Conservation (phyloP, 2,797 vertebrate species). For the Syngnathus rostellatus region DNA sequence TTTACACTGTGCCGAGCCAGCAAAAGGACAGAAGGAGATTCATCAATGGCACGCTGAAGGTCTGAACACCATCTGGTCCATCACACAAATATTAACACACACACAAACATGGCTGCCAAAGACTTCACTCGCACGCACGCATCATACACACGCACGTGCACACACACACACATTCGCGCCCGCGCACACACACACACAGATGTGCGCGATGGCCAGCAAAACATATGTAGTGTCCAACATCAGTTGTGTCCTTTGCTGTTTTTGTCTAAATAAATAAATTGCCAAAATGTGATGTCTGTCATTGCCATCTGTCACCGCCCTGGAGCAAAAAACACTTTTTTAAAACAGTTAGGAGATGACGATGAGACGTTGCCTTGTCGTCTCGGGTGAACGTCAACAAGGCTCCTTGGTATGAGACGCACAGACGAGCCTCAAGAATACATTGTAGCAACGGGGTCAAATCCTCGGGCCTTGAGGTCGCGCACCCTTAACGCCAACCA, state of each 20-base stretch:
- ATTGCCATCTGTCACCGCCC: slow-evolving; percentile 63
- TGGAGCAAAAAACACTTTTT: slow-evolving; percentile 23
- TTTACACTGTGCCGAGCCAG: slow-evolving; percentile 55
- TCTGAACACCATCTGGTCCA: slow-evolving; percentile 63
- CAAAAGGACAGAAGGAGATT: slow-evolving; percentile 59
- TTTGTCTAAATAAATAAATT: slow-evolving; percentile 22
- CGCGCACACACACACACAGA: slow-evolving; percentile 10
- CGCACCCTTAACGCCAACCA: not conserved
- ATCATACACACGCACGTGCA: not conserved
- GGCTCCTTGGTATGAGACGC: not conserved
- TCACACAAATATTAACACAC: slow-evolving; percentile 42
- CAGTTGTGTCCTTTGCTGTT: slow-evolving; percentile 34
- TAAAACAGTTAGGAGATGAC: not conserved
- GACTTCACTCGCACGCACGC: slow-evolving; percentile 12
- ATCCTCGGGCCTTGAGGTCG: not conserved
- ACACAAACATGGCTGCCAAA: slow-evolving; percentile 21
- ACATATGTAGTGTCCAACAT: slow-evolving; percentile 58
- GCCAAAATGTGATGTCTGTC: slow-evolving; percentile 66
- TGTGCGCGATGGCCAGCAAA: slow-evolving; percentile 48
- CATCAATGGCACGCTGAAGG: slow-evolving; percentile 57
- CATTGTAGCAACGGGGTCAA: no score
- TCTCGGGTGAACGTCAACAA: no score
- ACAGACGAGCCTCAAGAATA: not conserved
- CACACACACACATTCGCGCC: slow-evolving; percentile 20
- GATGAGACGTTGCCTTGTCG: no score